Conservation (phyloP, 92 coral and sea anemone genomes). For the Actinostola sp. region DNA sequence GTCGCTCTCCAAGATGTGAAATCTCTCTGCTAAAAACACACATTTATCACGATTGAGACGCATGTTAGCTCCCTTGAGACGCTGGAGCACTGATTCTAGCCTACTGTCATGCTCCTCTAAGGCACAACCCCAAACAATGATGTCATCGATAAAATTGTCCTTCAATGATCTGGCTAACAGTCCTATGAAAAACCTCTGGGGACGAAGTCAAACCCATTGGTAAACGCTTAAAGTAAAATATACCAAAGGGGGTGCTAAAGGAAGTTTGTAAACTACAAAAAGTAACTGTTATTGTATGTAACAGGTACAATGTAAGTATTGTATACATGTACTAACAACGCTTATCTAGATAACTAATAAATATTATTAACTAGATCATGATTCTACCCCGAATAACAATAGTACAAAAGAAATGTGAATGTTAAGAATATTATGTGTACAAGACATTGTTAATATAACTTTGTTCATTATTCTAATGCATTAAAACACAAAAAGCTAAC, state of each 20-base stretch:
- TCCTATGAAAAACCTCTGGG: conserved; percentile 24
- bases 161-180: conserved; percentile 11
- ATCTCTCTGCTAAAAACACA: background rate
- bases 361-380: too few relatives aligned
- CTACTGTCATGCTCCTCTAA: conserved; percentile 1
- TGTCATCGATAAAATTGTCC: conserved; percentile 15
- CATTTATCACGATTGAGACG: conserved; percentile 10
- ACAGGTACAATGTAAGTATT: too few relatives aligned
- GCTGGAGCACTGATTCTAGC: background rate
- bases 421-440: too few relatives aligned
- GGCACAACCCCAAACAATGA: conserved; percentile 10
- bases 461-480: too few relatives aligned
- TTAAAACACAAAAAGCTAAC: too few relatives aligned
- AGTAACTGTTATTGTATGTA: too few relatives aligned
- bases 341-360: too few relatives aligned
- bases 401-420: too few relatives aligned
- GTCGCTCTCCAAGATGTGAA: background rate
- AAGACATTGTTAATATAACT: too few relatives aligned
- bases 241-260: conserved; percentile 10
- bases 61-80: conserved; percentile 4
- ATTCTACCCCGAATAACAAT: too few relatives aligned
- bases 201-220: conserved; percentile 11
- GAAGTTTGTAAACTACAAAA: too few relatives aligned
- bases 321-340: too few relatives aligned
- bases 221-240: background rate